phyloP scores from a whole-genome alignment of 1,140 invertebrate species.

The Chironomus striatipennis region DNA sequence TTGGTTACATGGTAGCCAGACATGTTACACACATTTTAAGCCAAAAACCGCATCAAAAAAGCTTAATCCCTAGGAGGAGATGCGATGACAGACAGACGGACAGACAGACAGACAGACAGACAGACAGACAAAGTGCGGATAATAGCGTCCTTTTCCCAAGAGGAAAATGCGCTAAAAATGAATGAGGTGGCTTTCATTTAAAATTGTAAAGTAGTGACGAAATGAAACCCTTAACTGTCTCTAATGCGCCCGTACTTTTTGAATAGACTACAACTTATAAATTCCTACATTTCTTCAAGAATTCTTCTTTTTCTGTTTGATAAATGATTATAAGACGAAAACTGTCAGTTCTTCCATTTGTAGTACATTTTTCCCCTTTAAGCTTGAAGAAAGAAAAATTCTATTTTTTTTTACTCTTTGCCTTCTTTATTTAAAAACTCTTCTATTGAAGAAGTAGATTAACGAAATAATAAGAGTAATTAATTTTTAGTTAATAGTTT shows the following conservation, averaged over 20 bases:
- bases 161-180: no score
- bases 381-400: background rate
- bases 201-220: background rate
- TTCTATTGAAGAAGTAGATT: background rate
- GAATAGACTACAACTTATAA: no score
- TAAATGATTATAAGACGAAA: conserved; percentile 17
- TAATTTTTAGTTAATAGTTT: background rate
- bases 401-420: background rate
- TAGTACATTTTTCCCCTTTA: conserved; percentile 16
- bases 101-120: no score
- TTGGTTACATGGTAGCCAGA: no score
- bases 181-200: no score
- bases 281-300: background rate
- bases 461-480: background rate
- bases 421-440: background rate
- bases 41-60: no score
- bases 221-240: background rate
- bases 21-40: no score
- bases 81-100: no score
- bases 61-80: no score
- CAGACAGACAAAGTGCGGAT: no score
- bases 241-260: background rate
- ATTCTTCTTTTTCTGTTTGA: background rate
- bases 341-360: conserved; percentile 20
- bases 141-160: no score